These are phyloP conservation scores for Caretta caretta DNA, from an alignment of 2,113 vertebrate species.

Conservation along the genomic window DNA sequence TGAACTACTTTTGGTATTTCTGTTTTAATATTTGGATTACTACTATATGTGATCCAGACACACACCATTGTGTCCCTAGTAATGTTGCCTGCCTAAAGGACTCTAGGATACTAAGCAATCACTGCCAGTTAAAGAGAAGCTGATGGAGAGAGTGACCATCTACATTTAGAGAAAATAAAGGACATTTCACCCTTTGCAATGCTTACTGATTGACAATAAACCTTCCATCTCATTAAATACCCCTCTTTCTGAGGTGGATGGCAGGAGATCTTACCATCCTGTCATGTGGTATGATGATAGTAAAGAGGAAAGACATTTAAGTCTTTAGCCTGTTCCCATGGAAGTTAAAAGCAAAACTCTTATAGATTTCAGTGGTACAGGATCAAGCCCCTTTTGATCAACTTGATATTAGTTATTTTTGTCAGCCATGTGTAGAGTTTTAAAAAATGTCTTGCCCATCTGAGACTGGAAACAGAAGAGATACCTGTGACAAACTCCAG, in stretches of 20 bases:
- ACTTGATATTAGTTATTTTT: not conserved
- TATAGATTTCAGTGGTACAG: not conserved
- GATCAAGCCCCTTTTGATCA: not conserved
- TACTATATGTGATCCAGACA: not conserved
- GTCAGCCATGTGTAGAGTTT: not conserved
- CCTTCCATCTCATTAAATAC: not conserved
- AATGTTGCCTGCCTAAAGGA: not conserved
- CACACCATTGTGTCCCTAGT: not conserved
- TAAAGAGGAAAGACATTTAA: not conserved
- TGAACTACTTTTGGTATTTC: not conserved
- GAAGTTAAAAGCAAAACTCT: not conserved
- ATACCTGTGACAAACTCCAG: not conserved
- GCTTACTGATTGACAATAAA: not conserved
- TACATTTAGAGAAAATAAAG: accelerated
- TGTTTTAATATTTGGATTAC: accelerated
- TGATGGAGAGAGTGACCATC: not conserved
- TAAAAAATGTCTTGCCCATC: not conserved
- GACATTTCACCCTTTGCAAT: not conserved
- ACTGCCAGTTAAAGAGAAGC: not conserved
- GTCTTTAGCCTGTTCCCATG: not conserved
- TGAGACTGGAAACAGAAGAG: constrained; percentile 1
- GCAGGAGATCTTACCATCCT: not conserved
- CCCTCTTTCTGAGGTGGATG: no score
- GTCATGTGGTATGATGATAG: not conserved
- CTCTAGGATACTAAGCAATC: not conserved